Percentiles rank a stretch among this genome's conserved stretches.
phyloP scores from a whole-genome alignment of 2,888 invertebrate species.

The Stenolophus ochropezus region DNA sequence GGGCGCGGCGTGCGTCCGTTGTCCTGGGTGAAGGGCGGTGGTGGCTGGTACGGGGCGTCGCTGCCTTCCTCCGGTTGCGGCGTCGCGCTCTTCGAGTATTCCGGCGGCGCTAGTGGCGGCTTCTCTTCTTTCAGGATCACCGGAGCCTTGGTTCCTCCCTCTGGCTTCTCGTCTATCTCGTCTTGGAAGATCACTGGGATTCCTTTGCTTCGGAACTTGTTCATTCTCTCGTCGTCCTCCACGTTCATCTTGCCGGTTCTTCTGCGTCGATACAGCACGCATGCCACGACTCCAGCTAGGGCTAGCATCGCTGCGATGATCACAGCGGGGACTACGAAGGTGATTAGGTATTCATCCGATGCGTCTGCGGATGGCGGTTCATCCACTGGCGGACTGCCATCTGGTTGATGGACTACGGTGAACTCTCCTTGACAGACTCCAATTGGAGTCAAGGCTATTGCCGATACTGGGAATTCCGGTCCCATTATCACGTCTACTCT shows the following conservation, averaged over 20 bases:
- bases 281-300: slow-evolving; percentile 90
- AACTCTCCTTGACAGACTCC: slow-evolving; percentile 76
- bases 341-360: slow-evolving; percentile 82
- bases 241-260: slow-evolving; percentile 90
- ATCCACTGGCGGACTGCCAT: slow-evolving; percentile 65
- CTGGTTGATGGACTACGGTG: slow-evolving; percentile 68
- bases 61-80: slow-evolving; percentile 64
- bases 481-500: slow-evolving; percentile 81
- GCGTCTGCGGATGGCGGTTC: slow-evolving; percentile 71
- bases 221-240: slow-evolving; percentile 88
- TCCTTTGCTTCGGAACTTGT: slow-evolving; percentile 85
- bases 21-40: slow-evolving; percentile 90
- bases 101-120: slow-evolving; percentile 91
- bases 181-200: slow-evolving; percentile 98
- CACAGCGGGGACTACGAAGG: slow-evolving; percentile 91
- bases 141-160: slow-evolving; percentile 92
- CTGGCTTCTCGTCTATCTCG: slow-evolving; percentile 94
- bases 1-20: slow-evolving; percentile 84
- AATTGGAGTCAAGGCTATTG: slow-evolving; percentile 78
- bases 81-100: slow-evolving; percentile 76
- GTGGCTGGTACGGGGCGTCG: slow-evolving; percentile 92
- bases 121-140: slow-evolving; percentile 96
- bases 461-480: slow-evolving; percentile 82
- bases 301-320: slow-evolving; percentile 92
- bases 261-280: slow-evolving; percentile 88